Evolutionary conservation across 2,888 invertebrate species (phyloP), one percentile per base, ranked within the genome.

Genomic region (Aporophyla nigra): DNA sequence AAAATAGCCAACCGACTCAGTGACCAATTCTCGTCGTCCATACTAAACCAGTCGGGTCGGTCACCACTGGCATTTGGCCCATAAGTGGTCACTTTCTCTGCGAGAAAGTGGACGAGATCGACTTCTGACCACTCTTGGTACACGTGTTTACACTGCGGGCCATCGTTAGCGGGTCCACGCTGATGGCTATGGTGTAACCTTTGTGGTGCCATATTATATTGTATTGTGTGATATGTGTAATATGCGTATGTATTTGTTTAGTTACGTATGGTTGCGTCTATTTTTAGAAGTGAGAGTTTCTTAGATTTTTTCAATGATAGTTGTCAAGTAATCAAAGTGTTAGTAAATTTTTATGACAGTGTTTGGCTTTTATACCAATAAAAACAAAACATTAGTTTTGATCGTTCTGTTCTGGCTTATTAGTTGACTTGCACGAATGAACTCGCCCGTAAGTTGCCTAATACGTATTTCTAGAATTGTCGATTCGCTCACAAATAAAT

Each of bases 71-170:
- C 91, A 88, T 88, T 89, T 89, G 83, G 82, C 80, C 84, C 91
- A 89, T 91, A 90, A 90, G 91, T 92, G 94, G 95, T 94, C 95
- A 96, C 96, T 96, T 96, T 96, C 96, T 94, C 94, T 92, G 85
- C 92, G 94, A 92, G 96, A 96, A 96, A 96, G 96, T 96, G 92
- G 92, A 91, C 87, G 87, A 87, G 84, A 86, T 89, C 90, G 89
- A 88, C 91, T 90, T 90, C 88, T 91, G 91, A 90, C 90, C 89
- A 90, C 88, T 89, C 86, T 84, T 91, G 89, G 88, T 84, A 84
- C 83, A 83, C 81, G 76, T 84, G 77, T 87, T 88, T 74, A 87
- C 85, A 85, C 85, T 74, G 77, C 87, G 87, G 77, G 75, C 87
- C 85, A 88, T 89, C 80, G 83, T 90, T 88, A 88, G 85, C 73